Conservation (phyloP, 2,888 invertebrate genomes). For the Acleris emargana region DNA sequence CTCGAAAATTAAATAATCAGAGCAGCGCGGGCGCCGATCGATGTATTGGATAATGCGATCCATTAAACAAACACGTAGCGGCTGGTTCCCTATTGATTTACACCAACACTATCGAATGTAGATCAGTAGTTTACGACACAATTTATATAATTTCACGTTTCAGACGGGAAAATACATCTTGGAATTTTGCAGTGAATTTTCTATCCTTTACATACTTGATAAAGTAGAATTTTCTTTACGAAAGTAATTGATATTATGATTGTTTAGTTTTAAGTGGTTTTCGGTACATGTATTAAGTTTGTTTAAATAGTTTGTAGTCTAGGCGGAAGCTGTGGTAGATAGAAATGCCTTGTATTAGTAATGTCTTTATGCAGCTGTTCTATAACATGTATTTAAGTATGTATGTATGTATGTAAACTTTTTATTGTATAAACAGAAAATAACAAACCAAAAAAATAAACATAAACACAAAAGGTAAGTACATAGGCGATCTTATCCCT, state of each 20-base stretch:
- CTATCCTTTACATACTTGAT: neutral
- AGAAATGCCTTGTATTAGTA: constrained; percentile 37
- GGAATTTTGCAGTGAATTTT: neutral
- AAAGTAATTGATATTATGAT: neutral
- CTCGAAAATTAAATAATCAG: constrained; percentile 49
- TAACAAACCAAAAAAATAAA: no score
- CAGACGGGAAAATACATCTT: constrained; percentile 26
- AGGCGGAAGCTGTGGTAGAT: constrained; percentile 29
- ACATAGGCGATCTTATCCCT: no score
- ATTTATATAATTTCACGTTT: constrained; percentile 38
- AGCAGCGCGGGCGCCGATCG: constrained; percentile 44
- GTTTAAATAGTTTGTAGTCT: constrained; percentile 22
- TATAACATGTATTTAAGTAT: no score
- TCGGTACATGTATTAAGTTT: constrained; percentile 19
- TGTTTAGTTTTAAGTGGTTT: neutral
- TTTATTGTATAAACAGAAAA: no score
- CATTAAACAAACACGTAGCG: constrained; percentile 55
- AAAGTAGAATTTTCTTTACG: constrained; percentile 11
- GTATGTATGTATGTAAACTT: no score
- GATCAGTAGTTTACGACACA: constrained; percentile 38
- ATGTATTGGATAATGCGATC: constrained; percentile 52
- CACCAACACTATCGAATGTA: constrained; percentile 40
- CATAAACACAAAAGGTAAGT: no score
- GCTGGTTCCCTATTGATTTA: constrained; percentile 55
- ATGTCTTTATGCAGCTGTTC: constrained; percentile 38